Evolutionary conservation across 2,888 invertebrate species (phyloP).

Genomic region (Sinhomidia bicolor): DNA sequence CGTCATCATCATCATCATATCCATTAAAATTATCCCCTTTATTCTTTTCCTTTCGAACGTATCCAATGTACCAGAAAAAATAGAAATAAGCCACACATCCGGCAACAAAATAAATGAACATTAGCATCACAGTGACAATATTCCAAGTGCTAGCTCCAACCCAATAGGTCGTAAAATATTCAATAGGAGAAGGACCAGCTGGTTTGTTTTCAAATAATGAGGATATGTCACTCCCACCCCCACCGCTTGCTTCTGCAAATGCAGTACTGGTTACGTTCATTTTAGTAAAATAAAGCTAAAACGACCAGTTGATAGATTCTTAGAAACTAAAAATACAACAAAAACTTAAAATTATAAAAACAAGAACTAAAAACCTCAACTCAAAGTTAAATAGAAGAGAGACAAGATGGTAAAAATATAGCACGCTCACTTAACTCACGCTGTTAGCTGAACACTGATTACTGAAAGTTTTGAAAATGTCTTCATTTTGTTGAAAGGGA

Average conservation of each 20-base stretch:
- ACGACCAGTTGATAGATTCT: too few species aligned
- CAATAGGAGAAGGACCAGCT: constrained; percentile 6
- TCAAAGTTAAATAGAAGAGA: not conserved
- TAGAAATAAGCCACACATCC: constrained; percentile 37
- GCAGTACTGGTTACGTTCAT: constrained; percentile 44
- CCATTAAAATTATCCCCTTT: constrained; percentile 26
- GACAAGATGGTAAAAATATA: not conserved
- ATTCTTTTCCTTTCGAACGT: not conserved
- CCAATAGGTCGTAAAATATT: constrained; percentile 50
- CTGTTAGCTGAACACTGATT: constrained; percentile 1
- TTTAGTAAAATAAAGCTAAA: constrained; percentile 1
- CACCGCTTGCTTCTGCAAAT: constrained; percentile 46
- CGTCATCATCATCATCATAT: not conserved
- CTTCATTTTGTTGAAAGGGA: not conserved
- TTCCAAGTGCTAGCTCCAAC: constrained; percentile 56
- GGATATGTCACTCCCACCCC: not conserved
- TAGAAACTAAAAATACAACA: not conserved
- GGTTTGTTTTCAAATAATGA: not conserved
- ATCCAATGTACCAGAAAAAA: constrained; percentile 34
- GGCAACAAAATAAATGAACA: constrained; percentile 42
- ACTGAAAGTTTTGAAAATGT: not conserved
- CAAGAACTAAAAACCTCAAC: too few species aligned
- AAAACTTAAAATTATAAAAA: not conserved
- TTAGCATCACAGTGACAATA: constrained; percentile 36
- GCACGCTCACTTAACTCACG: not conserved